phyloP scores from a whole-genome alignment of 2,113 vertebrate species.

The Atractosteus spatula region DNA sequence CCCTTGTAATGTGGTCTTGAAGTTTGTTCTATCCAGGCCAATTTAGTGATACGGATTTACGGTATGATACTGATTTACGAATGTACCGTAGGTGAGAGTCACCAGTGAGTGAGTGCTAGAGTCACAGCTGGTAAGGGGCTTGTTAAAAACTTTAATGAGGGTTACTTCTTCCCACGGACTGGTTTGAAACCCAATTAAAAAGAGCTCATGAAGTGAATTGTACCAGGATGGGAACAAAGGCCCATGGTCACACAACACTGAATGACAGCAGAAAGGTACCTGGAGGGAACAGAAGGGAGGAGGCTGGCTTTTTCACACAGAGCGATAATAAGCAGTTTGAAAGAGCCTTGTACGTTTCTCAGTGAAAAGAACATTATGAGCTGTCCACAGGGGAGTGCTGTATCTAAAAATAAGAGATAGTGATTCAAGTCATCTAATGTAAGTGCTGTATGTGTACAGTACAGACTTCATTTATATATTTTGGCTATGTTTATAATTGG shows the following conservation, averaged over 20 bases:
- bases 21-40: no score
- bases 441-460: slow-evolving; percentile 38
- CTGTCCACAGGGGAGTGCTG: slow-evolving; percentile 16
- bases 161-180: no score
- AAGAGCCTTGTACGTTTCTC: not conserved
- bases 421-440: slow-evolving; percentile 42
- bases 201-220: not conserved
- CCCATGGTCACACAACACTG: no score
- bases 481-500: no score
- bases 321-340: not conserved
- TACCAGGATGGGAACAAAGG: not conserved
- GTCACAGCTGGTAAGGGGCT: not conserved
- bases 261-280: not conserved
- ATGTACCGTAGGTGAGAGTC: not conserved
- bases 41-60: no score
- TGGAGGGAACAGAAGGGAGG: not conserved
- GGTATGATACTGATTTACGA: no score
- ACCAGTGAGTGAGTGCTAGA: not conserved
- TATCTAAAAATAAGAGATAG: slow-evolving; percentile 16
- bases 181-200: not conserved
- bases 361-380: slow-evolving; percentile 10
- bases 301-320: not conserved
- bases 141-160: not conserved
- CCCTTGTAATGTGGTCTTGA: no score
- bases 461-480: no score